Evolutionary conservation across 2,797 vertebrate genomes (phyloP).

Genomic region (Poeciliopsis turneri): DNA sequence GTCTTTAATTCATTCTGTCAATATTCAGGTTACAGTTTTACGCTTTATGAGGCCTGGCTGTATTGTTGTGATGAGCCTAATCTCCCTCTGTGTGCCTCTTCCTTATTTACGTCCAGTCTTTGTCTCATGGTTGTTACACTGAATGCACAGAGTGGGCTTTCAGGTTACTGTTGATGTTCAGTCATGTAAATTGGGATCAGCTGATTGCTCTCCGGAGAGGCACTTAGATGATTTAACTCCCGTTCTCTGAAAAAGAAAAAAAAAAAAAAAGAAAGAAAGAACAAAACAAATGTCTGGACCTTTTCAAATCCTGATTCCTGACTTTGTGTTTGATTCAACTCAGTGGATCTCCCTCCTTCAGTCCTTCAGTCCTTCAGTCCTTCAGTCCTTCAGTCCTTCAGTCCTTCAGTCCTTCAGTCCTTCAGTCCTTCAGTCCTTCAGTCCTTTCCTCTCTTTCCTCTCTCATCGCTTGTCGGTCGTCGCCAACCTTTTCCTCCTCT

Average conservation of each 20-base stretch:
- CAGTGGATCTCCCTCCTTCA: slow-evolving; percentile 4
- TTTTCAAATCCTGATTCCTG: not conserved
- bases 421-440: not conserved
- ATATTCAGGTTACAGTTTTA: not conserved
- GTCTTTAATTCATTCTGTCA: not conserved
- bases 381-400: too few relatives aligned
- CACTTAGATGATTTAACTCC: not conserved
- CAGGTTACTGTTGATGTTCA: not conserved
- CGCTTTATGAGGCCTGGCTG: not conserved
- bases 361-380: not conserved
- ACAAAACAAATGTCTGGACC: not conserved
- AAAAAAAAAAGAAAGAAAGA: not conserved
- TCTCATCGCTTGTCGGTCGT: not conserved
- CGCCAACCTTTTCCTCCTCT: not conserved
- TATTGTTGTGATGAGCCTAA: not conserved
- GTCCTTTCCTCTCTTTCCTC: not conserved
- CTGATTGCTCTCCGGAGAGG: slow-evolving; percentile 3
- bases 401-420: not conserved
- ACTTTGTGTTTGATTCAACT: slow-evolving; percentile 27
- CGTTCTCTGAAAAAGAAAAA: not conserved
- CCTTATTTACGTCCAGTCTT: not conserved
- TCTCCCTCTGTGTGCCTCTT: not conserved
- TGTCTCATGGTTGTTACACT: not conserved
- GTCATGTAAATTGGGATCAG: slow-evolving; percentile 3
- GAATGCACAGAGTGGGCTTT: not conserved